Evolutionary conservation across 2,797 vertebrate genomes (phyloP).

Genomic region (Pseudomugil gertrudae): DNA sequence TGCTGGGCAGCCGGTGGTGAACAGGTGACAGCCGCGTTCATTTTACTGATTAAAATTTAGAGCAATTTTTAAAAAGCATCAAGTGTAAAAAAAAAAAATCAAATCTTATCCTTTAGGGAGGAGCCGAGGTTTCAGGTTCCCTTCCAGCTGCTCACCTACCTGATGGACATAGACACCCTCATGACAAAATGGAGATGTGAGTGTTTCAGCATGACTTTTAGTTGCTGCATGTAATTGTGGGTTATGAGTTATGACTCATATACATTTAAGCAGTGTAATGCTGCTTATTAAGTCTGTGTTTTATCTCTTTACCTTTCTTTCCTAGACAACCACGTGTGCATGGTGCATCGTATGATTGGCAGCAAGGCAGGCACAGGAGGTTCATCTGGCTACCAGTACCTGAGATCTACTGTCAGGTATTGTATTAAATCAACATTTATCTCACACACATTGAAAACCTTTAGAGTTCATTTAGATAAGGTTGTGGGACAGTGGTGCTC

Average conservation of each 20-base stretch:
- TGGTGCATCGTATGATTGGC: constrained; percentile 98
- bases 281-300: background rate
- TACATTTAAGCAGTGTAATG: background rate
- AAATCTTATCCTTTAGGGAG: constrained; percentile 80
- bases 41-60: constrained; percentile 15
- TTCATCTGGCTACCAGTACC: constrained; percentile 95
- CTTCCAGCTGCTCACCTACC: constrained; percentile 93
- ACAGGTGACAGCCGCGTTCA: constrained; percentile 5
- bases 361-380: constrained; percentile 94
- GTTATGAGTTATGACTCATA: background rate
- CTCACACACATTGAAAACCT: constrained; percentile 15
- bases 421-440: constrained; percentile 24
- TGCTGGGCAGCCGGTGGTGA: background rate
- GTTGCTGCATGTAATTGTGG: background rate
- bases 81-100: background rate
- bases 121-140: constrained; percentile 98
- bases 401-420: constrained; percentile 96
- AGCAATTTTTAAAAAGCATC: constrained; percentile 4
- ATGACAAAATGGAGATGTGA: constrained; percentile 99
- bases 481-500: constrained; percentile 2
- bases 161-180: constrained; percentile 94
- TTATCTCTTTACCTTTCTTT: constrained; percentile 20
- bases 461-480: constrained; percentile 40
- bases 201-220: constrained; percentile 49
- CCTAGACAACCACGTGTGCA: constrained; percentile 95